These are phyloP conservation scores for Cynocephalus volans DNA, from an alignment of 2,113 vertebrate genomes.

Conservation along the genomic window DNA sequence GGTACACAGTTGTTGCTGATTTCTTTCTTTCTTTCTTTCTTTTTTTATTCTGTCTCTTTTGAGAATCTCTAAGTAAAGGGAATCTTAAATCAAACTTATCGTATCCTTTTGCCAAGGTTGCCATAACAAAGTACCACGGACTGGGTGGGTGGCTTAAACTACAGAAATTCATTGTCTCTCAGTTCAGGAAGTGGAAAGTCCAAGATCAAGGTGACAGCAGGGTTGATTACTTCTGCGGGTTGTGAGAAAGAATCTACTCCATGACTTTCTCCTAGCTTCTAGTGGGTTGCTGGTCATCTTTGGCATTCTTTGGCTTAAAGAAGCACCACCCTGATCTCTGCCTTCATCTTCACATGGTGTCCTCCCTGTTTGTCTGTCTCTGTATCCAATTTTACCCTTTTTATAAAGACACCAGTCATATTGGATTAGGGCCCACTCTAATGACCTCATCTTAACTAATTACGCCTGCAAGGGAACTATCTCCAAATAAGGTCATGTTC, in stretches of 20 bases:
- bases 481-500: not conserved
- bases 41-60: not conserved
- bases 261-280: not conserved
- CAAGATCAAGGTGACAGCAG: not conserved
- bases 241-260: not conserved
- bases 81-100: not conserved
- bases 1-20: not conserved
- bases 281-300: not conserved
- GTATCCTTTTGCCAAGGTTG: too few relatives aligned
- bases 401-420: not conserved
- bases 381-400: not conserved
- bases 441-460: not conserved
- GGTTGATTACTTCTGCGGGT: not conserved
- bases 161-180: not conserved
- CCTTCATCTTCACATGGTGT: not conserved
- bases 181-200: not conserved
- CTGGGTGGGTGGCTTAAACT: not conserved
- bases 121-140: not conserved
- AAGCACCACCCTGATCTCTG: not conserved
- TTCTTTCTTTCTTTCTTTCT: not conserved
- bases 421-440: not conserved
- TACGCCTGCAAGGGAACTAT: not conserved
- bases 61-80: not conserved
- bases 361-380: not conserved
- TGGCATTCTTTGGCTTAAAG: not conserved